Base-by-base conservation (phyloP, 1,140 invertebrate species). In the Apis dorsata region DNA sequence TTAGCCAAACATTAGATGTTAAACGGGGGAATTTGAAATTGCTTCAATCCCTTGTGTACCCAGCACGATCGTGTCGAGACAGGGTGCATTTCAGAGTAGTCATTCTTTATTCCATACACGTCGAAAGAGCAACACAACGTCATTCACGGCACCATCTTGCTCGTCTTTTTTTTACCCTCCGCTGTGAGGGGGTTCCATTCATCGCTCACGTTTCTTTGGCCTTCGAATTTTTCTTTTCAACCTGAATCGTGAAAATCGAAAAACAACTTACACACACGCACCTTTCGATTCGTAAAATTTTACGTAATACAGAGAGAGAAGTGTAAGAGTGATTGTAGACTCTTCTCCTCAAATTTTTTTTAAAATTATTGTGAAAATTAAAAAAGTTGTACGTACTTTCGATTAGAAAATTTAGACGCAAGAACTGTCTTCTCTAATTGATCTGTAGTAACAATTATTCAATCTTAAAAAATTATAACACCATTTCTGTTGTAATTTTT, bases 1-100 rank as follows among this genome's bases (percentile, higher is more conserved):
- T 89, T 87, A 83, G 71, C 74, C 83, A 89, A 90, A 90, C 88
- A 77, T 89, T 84, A 87, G 85, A 87, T 77, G 81, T 44, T 66
- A 62, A 79, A 87, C 74, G 84, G 72, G 84, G 78, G 84, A 81
- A 89, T 89, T 86, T 83, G 83, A 90, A 91, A 91, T 91, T 91
- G 87, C 88, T 90, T 88, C 85, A 90, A 88, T 75, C 62, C 70
- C 70, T 44, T 55, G 70, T 76, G 79, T 83, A 74, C 44, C 4
- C 57, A 60, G 76, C 88, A 81, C 84, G 89, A 90, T 86, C 82
- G 85, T 70, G 73, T 55, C 24, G 79, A 62, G 72, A 83, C 85
- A 63, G 88, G 91, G 90, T 92, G 90, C 91, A 92, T 91, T 90
- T 91, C 86, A 85, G 78, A 91, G 77, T 77, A 88, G 85, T 60